These are phyloP conservation scores for Aurelia sp. DNA, from an alignment of 30 jellyfish, hydroid and myxozoan species.

Conservation along the genomic window DNA sequence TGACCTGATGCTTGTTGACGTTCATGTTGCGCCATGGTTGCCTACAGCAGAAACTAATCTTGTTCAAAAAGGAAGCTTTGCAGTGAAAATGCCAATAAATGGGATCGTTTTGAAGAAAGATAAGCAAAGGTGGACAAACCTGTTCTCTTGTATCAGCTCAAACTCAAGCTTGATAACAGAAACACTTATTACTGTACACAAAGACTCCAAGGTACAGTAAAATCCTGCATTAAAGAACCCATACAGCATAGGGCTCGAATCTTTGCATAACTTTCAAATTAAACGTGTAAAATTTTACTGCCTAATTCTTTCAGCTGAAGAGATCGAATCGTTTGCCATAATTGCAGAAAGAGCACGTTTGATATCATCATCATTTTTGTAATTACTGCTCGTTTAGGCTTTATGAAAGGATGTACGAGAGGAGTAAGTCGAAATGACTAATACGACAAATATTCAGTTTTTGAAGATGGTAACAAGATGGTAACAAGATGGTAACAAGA, in stretches of 20 bases:
- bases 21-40: conserved; percentile 47
- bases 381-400: background rate
- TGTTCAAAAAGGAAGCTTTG: conserved; percentile 29
- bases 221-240: background rate
- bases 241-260: no score
- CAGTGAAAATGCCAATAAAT: conserved; percentile 55
- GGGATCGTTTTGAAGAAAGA: conserved; percentile 12
- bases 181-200: conserved; percentile 14
- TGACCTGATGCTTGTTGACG: conserved; percentile 53
- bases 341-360: no score
- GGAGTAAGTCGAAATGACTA: no score
- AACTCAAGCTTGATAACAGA: conserved; percentile 36
- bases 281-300: no score
- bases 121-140: conserved; percentile 1
- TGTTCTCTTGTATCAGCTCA: conserved; percentile 16
- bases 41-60: conserved; percentile 2
- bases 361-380: no score
- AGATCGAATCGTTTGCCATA: no score
- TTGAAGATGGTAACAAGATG: no score
- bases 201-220: conserved; percentile 7
- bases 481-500: no score
- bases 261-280: no score
- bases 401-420: background rate
- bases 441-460: no score
- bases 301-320: no score